Percentiles rank a stretch among this genome's conserved stretches.
Conservation (phyloP, 2,888 invertebrate genomes). For the Carpatolechia fugitivella region DNA sequence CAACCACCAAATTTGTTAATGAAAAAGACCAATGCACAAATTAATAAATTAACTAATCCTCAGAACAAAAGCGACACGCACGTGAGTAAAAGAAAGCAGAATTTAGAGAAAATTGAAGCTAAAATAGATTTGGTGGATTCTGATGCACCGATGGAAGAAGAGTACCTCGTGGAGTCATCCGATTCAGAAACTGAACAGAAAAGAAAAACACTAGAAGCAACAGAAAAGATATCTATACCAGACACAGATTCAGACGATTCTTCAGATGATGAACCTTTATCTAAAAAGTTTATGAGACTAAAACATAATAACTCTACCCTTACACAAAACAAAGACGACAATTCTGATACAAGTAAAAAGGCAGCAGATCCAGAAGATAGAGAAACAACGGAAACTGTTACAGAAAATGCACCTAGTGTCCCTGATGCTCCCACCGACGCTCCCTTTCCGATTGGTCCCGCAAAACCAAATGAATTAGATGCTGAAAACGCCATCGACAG, state of each 20-base stretch:
- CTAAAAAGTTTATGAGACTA: conserved; percentile 46
- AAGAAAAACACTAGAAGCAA: not conserved
- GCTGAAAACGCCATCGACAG: not conserved
- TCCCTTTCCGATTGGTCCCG: not conserved
- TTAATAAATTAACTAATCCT: not conserved
- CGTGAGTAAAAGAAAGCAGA: conserved; percentile 15
- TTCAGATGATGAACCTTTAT: conserved; percentile 64
- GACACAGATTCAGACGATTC: conserved; percentile 33
- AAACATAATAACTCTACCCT: conserved; percentile 18
- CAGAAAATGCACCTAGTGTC: not conserved
- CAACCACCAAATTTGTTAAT: not conserved
- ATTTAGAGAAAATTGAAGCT: conserved; percentile 25
- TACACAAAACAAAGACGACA: not conserved
- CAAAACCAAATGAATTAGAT: not conserved
- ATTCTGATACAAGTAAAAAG: not conserved
- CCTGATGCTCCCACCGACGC: too few relatives aligned
- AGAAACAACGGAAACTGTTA: not conserved
- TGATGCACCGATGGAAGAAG: conserved; percentile 37
- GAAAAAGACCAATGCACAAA: not conserved
- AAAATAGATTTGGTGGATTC: conserved; percentile 37
- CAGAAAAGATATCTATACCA: not conserved
- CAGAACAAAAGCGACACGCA: not conserved
- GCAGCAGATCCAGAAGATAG: not conserved
- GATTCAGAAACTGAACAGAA: conserved; percentile 18
- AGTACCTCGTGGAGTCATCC: conserved; percentile 26